Base-by-base conservation (phyloP, 2,888 invertebrate genomes). In the Cryptosula pallasiana region DNA sequence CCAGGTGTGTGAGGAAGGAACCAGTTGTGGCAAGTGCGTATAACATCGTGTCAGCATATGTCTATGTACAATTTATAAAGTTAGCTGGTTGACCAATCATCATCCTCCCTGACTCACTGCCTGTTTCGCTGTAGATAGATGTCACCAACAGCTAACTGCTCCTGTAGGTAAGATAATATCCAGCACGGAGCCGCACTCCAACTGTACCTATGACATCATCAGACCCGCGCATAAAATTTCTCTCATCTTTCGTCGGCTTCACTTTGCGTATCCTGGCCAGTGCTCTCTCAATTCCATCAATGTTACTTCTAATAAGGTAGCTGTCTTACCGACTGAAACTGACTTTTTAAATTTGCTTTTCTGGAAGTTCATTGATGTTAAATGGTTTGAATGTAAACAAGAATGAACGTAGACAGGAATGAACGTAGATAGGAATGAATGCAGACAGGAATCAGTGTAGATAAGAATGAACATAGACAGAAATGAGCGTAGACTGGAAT, bases 81-180 rank as follows among this genome's bases (percentile, higher is more conserved):
- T n/a, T n/a, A n/a, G n/a, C n/a, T n/a, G n/a, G n/a, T n/a, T n/a
- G n/a, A n/a, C n/a, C n/a, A n/a, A n/a, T n/a, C n/a, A n/a, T n/a
- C n/a, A n/a, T n/a, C n/a, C n/a, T n/a, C n/a, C n/a, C n/a, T n/a
- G n/a, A n/a, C n/a, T n/a, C n/a, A n/a, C n/a, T n/a, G n/a, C n/a
- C n/a, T n/a, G n/a, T n/a, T n/a, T n/a, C n/a, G n/a, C n/a, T n/a
- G n/a, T n/a, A 63, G 63, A 34, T 13, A 9, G 32, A 32, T 63
- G 63, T 63, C 32, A 63, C 63, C 63, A 63, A 34, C 32, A 63
- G n/a, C 29, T 63, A 2, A 63, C 63, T 16, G 32, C 63, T 3
- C 27, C 32, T 13, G n/a, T 27, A 34, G 63, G 63, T 9, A 63
- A 63, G 32, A 63, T 63, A 3, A 63, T 63, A 9, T 63, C 63